phyloP scores from a whole-genome alignment of 2,113 vertebrate species.

The Dipodomys spectabilis region DNA sequence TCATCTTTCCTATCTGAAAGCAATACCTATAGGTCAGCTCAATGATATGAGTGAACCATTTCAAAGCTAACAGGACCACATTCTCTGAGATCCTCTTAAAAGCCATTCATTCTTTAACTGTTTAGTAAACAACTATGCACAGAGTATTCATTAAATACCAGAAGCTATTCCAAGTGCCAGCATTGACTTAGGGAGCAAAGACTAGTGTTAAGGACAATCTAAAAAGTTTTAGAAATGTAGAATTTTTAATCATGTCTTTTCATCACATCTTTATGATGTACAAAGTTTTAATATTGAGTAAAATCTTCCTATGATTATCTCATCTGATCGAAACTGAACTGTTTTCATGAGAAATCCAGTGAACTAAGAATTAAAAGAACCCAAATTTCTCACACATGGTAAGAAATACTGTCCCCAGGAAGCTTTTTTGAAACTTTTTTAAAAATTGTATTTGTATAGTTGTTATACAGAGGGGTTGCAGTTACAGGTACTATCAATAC shows the following conservation, averaged over 20 bases:
- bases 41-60: not conserved
- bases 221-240: constrained; percentile 13
- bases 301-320: not conserved
- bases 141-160: constrained; percentile 23
- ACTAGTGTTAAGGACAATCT: not conserved
- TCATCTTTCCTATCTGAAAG: not conserved
- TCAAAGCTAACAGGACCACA: not conserved
- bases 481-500: no score
- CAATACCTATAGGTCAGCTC: not conserved
- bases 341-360: not conserved
- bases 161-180: constrained; percentile 9
- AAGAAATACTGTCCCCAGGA: not conserved
- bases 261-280: not conserved
- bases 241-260: not conserved
- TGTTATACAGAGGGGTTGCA: no score
- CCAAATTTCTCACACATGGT: not conserved
- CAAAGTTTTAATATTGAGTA: constrained; percentile 10
- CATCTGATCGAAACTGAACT: not conserved
- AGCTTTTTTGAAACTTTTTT: no score
- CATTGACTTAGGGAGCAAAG: constrained; percentile 7
- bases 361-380: not conserved
- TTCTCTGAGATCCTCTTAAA: constrained; percentile 12
- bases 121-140: not conserved
- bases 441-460: no score
- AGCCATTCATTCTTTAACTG: not conserved